phyloP scores from a whole-genome alignment of 2,888 invertebrate genomes.

The Sialis fuliginosa region DNA sequence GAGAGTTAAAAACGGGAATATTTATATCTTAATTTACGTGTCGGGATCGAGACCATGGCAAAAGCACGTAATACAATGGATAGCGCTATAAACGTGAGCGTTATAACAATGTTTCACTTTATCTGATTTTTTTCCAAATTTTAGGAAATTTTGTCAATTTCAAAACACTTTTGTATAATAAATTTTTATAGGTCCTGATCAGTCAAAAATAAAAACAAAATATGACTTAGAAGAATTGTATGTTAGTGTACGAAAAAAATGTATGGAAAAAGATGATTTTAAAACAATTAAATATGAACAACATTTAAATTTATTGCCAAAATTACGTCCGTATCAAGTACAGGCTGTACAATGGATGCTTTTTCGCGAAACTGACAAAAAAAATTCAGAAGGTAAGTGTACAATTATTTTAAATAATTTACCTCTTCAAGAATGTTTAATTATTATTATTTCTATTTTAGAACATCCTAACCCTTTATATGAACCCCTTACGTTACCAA shows the following conservation, averaged over 20 bases:
- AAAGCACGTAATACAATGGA: too few relatives aligned
- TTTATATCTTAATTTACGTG: too few relatives aligned
- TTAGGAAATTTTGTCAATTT: too few relatives aligned
- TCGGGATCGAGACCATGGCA: too few relatives aligned
- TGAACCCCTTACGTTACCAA: neutral
- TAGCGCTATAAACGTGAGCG: too few relatives aligned
- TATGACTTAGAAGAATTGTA: conserved; percentile 8
- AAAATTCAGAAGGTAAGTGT: conserved; percentile 10
- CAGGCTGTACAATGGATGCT: conserved; percentile 54
- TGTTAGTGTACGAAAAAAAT: neutral
- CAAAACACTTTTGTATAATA: neutral
- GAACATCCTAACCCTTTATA: conserved; percentile 11
- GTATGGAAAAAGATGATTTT: neutral
- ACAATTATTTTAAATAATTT: neutral
- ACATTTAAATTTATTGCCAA: conserved; percentile 26
- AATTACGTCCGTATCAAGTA: conserved; percentile 43
- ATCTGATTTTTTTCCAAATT: too few relatives aligned
- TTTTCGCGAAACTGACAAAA: conserved; percentile 28
- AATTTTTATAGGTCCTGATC: neutral
- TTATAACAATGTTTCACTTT: too few relatives aligned
- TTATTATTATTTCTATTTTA: neutral
- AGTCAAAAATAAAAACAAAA: conserved; percentile 8
- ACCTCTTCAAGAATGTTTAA: neutral
- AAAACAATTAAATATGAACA: neutral
- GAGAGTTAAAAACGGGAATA: too few relatives aligned